Evolutionary conservation across 1,140 invertebrate species (phyloP).

Genomic region (Papilio machaon): DNA sequence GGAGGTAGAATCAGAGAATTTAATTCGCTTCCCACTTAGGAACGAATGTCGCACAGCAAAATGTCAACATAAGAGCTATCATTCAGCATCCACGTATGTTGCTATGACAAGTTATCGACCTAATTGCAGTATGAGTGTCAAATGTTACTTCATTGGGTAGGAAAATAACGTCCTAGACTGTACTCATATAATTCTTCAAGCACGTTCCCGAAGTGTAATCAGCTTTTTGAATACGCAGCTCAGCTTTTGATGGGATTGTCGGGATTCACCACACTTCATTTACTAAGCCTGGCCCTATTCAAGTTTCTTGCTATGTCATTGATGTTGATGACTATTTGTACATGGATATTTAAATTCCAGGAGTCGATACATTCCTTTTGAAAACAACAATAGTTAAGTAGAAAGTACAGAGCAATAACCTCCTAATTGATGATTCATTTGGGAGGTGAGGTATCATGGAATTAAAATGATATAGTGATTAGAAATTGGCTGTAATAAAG

Average conservation of each 20-base stretch:
- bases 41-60: neutral
- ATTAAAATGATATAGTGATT: neutral
- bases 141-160: neutral
- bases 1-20: conserved; percentile 24
- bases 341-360: conserved; percentile 65
- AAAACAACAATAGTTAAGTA: conserved; percentile 68
- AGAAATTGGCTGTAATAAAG: conserved; percentile 2
- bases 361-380: conserved; percentile 53
- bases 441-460: neutral
- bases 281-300: conserved; percentile 64
- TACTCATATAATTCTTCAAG: conserved; percentile 38
- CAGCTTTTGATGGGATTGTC: conserved; percentile 58
- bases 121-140: neutral
- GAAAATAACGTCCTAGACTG: too few relatives aligned
- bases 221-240: conserved; percentile 63
- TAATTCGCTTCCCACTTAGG: neutral
- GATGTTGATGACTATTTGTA: conserved; percentile 71
- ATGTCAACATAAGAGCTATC: neutral
- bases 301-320: conserved; percentile 68
- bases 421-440: conserved; percentile 55
- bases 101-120: neutral
- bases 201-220: conserved; percentile 58
- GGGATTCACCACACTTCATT: conserved; percentile 72
- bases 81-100: neutral
- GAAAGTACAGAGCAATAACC: conserved; percentile 73